Percentiles rank a stretch among this genome's conserved stretches.
phyloP scores from a whole-genome alignment of 2,888 invertebrate genomes.

The Merodon equestris region DNA sequence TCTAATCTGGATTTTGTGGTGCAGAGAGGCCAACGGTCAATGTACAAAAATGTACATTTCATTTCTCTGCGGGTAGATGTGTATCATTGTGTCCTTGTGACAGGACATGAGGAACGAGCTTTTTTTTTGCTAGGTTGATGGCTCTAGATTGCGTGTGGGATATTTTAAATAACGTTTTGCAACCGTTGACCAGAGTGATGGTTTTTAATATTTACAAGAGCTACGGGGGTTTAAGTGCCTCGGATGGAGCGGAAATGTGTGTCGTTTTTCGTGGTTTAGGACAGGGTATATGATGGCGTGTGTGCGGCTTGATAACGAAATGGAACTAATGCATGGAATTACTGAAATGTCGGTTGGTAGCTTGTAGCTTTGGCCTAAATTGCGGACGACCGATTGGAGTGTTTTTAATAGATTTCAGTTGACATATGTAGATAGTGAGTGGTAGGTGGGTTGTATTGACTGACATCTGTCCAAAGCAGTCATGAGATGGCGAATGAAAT shows the following conservation, averaged over 20 bases:
- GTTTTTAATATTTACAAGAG: slow-evolving; percentile 40
- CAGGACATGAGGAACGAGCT: background rate
- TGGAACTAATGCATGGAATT: background rate
- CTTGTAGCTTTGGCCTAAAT: no score
- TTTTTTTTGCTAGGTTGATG: slow-evolving; percentile 27
- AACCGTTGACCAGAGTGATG: slow-evolving; percentile 21
- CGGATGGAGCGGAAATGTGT: no score
- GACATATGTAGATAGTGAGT: no score
- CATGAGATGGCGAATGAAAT: no score
- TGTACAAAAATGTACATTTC: background rate
- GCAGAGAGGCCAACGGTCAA: no score
- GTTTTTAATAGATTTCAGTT: no score
- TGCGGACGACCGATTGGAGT: no score
- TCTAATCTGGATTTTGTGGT: no score
- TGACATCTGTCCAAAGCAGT: no score
- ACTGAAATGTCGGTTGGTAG: no score
- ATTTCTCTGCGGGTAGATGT: background rate
- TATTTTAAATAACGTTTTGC: slow-evolving; percentile 26
- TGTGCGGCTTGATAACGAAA: background rate
- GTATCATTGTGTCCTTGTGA: background rate
- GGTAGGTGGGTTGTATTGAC: no score
- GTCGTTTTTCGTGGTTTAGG: background rate
- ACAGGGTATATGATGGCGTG: background rate
- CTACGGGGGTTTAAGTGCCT: no score
- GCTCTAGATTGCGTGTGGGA: slow-evolving; percentile 39